phyloP scores from a whole-genome alignment of 2,888 invertebrate genomes.

The Dusona sp. region DNA sequence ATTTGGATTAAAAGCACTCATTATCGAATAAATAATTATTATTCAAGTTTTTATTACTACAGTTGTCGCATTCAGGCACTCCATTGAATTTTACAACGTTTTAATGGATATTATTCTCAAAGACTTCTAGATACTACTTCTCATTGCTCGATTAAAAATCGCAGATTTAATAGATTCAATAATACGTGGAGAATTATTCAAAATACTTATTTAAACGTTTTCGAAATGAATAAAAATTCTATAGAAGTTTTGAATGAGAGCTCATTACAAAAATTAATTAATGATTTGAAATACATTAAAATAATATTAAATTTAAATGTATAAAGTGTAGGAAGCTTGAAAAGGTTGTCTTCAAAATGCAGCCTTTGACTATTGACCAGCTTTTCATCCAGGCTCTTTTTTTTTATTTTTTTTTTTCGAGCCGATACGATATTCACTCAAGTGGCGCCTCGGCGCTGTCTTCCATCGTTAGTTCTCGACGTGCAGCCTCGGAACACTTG shows the following conservation, averaged over 20 bases:
- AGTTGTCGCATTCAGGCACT: background rate
- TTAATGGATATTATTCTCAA: background rate
- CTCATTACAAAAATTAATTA: background rate
- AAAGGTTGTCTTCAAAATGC: background rate
- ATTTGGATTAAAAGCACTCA: constrained; percentile 14
- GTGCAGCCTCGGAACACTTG: constrained; percentile 55
- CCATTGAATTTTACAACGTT: background rate
- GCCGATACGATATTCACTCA: constrained; percentile 37
- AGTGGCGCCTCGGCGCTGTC: constrained; percentile 75
- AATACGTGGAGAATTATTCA: background rate
- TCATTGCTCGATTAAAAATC: background rate
- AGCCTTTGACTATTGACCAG: background rate
- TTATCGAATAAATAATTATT: background rate
- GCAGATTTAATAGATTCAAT: background rate
- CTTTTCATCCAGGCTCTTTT: background rate
- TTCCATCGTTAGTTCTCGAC: constrained; percentile 47
- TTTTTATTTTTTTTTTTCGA: background rate
- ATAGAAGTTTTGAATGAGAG: background rate
- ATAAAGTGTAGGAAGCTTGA: background rate
- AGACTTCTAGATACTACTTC: background rate
- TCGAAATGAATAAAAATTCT: background rate
- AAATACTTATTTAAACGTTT: background rate
- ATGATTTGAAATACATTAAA: background rate
- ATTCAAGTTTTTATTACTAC: background rate
- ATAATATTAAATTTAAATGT: background rate